Evolutionary conservation across 2,797 vertebrate genomes (phyloP).

Genomic region (Cryptoblepharus egeriae): DNA sequence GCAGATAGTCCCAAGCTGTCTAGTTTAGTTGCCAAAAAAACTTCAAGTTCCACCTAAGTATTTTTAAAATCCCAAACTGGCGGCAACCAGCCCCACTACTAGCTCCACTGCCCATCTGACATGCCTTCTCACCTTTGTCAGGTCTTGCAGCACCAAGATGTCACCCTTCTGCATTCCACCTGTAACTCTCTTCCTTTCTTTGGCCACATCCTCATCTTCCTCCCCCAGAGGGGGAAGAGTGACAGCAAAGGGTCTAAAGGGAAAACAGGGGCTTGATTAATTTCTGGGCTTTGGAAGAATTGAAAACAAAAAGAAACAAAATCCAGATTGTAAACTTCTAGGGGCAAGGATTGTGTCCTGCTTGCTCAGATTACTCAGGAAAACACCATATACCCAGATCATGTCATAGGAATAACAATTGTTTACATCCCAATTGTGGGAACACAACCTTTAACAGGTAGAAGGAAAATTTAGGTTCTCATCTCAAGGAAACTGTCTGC

Average conservation of each 20-base stretch:
- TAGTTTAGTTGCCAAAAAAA: too few relatives aligned
- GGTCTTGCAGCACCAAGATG: conserved; percentile 84
- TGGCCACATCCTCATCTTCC: conserved; percentile 87
- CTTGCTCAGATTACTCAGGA: neutral
- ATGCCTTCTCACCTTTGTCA: conserved; percentile 84
- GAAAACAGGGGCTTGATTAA: neutral
- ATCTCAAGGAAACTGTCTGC: too few relatives aligned
- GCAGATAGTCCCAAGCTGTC: too few relatives aligned
- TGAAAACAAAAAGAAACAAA: neutral
- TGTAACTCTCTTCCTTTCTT: conserved; percentile 82
- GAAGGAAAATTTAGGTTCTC: neutral
- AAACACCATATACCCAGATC: too few relatives aligned
- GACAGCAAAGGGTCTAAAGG: conserved; percentile 73
- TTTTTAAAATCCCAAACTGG: too few relatives aligned
- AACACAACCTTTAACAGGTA: neutral
- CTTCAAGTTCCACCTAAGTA: too few relatives aligned
- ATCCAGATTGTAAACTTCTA: neutral
- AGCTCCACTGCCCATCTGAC: rapidly evolving
- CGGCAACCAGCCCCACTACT: too few relatives aligned
- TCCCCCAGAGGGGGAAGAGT: conserved; percentile 72
- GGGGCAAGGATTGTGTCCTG: neutral
- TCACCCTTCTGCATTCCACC: conserved; percentile 72
- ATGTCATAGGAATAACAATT: too few relatives aligned
- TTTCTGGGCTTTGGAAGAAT: neutral
- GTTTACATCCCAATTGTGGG: neutral